Evolutionary conservation across 2,113 vertebrate genomes (phyloP).

Genomic region (Trichomycterus rosablanca): DNA sequence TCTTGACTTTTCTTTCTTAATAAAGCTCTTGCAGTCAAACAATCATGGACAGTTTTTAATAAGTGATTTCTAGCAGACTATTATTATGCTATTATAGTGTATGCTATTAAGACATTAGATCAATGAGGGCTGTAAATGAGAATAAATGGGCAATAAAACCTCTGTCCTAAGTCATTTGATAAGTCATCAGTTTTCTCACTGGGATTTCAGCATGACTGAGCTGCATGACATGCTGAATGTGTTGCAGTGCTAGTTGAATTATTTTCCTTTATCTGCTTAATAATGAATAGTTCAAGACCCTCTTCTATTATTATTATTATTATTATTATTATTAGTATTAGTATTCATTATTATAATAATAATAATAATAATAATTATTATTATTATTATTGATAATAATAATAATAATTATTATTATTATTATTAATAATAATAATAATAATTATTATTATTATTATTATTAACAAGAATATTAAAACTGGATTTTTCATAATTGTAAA

Average conservation of each 20-base stretch:
- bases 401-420: too few species aligned
- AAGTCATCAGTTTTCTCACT: slow-evolving; percentile 48
- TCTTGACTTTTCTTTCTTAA: too few species aligned
- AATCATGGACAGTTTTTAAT: slow-evolving; percentile 28
- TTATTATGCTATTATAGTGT: slow-evolving; percentile 49
- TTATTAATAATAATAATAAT: too few species aligned
- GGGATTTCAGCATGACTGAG: slow-evolving; percentile 35
- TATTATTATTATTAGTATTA: too few species aligned
- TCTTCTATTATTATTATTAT: too few species aligned
- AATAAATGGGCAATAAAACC: slow-evolving; percentile 48
- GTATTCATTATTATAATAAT: too few species aligned
- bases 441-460: too few species aligned
- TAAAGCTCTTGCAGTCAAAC: slow-evolving; percentile 40
- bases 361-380: too few species aligned
- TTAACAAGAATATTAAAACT: too few species aligned
- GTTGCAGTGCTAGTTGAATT: slow-evolving; percentile 40
- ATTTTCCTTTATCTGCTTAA: slow-evolving; percentile 27
- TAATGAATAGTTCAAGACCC: background rate
- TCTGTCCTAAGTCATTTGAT: slow-evolving; percentile 46
- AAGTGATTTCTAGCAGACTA: slow-evolving; percentile 38
- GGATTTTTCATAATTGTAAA: too few species aligned
- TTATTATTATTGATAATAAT: too few species aligned
- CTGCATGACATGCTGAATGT: slow-evolving; percentile 39
- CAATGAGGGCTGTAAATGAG: slow-evolving; percentile 46
- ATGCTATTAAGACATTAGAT: slow-evolving; percentile 41